Conservation (phyloP, 2,888 invertebrate genomes). For the Aphidius colemani region DNA sequence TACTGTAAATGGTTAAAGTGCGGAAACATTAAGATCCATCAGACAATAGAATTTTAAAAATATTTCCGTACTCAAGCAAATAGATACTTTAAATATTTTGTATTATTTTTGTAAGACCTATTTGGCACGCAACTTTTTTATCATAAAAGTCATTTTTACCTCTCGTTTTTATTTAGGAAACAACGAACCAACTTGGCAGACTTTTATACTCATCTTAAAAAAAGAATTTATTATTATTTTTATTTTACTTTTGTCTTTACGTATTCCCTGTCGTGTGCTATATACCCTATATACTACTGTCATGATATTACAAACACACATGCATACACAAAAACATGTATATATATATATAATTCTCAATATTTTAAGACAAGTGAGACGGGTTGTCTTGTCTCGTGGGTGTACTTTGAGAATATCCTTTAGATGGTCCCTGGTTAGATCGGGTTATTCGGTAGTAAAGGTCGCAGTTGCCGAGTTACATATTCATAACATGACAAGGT, state of each 20-base stretch:
- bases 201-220: too few relatives aligned
- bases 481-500: too few relatives aligned
- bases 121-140: slow-evolving; percentile 20
- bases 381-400: slow-evolving; percentile 37
- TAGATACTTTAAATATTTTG: slow-evolving; percentile 1
- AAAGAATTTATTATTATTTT: neutral
- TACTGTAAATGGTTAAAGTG: neutral
- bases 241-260: slow-evolving; percentile 29
- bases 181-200: too few relatives aligned
- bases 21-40: slow-evolving; percentile 15
- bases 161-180: too few relatives aligned
- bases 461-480: too few relatives aligned
- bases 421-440: too few relatives aligned
- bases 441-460: too few relatives aligned
- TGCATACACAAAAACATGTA: neutral
- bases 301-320: neutral
- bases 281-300: slow-evolving; percentile 13
- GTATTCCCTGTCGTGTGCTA: slow-evolving; percentile 23
- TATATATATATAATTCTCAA: slow-evolving; percentile 41
- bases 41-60: slow-evolving; percentile 19
- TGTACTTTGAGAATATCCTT: slow-evolving; percentile 31
- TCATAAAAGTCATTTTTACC: too few relatives aligned
- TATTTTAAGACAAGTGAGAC: slow-evolving; percentile 44
- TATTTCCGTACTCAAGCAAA: slow-evolving; percentile 10
- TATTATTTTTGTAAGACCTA: slow-evolving; percentile 8